Evolutionary conservation across 2,113 vertebrate genomes (phyloP).

Genomic region (Tenrec ecaudatus): DNA sequence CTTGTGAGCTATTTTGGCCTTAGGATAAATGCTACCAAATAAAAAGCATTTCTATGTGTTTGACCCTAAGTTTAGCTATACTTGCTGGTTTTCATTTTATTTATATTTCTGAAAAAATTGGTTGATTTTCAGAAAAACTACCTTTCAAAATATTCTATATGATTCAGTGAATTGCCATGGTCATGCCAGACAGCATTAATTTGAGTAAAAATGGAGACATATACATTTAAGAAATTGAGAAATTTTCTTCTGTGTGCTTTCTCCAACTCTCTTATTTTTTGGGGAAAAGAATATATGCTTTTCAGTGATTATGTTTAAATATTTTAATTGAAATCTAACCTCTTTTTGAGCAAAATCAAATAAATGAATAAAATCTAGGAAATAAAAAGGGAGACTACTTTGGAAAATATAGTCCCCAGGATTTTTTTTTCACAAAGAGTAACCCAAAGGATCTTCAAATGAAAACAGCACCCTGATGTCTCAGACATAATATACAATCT

Average conservation of each 20-base stretch:
- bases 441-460: constrained; percentile 31
- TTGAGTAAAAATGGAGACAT: constrained; percentile 68
- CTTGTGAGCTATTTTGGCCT: background rate
- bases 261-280: background rate
- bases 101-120: constrained; percentile 50
- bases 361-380: constrained; percentile 66
- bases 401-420: background rate
- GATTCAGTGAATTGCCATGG: constrained; percentile 79
- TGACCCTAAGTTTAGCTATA: constrained; percentile 41
- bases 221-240: constrained; percentile 75
- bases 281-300: background rate
- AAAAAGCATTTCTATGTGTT: constrained; percentile 41
- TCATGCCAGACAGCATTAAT: constrained; percentile 76
- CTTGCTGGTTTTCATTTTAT: constrained; percentile 49
- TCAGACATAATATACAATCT: no score
- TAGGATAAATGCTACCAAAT: constrained; percentile 51
- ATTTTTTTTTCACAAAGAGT: background rate
- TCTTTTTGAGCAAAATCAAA: constrained; percentile 60
- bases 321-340: constrained; percentile 8
- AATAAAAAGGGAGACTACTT: background rate
- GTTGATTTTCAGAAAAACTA: constrained; percentile 78
- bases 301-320: background rate
- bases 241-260: constrained; percentile 66
- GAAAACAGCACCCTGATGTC: background rate
- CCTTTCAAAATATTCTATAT: constrained; percentile 80